Evolutionary conservation across 64 coral and sea anemone species (phyloP).

Genomic region (Porites lutea): DNA sequence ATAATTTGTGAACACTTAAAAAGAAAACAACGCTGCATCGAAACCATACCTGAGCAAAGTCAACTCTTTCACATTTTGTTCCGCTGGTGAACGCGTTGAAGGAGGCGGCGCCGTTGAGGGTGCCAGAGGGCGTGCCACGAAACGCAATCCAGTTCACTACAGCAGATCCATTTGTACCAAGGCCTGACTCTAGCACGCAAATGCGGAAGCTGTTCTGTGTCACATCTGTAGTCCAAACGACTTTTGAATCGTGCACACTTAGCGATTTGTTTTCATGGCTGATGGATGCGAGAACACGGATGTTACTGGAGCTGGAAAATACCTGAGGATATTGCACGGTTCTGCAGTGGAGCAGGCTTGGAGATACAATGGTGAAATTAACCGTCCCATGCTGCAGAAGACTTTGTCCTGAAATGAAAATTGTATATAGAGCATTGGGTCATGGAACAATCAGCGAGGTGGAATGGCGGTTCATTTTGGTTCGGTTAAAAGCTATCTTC

Average conservation of each 20-base stretch:
- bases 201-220: slow-evolving; percentile 29
- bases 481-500: too few species aligned
- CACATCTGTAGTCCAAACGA: slow-evolving; percentile 49
- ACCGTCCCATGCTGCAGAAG: slow-evolving; percentile 49
- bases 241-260: slow-evolving; percentile 40
- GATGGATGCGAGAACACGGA: slow-evolving; percentile 53
- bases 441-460: too few species aligned
- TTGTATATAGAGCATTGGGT: too few species aligned
- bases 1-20: too few species aligned
- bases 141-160: slow-evolving; percentile 61
- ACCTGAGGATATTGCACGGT: slow-evolving; percentile 22
- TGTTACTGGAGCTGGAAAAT: slow-evolving; percentile 27
- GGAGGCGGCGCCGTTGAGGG: slow-evolving; percentile 21
- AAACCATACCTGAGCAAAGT: slow-evolving; percentile 27
- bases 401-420: background rate
- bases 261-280: slow-evolving; percentile 10
- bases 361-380: slow-evolving; percentile 30
- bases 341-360: slow-evolving; percentile 12
- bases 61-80: slow-evolving; percentile 40
- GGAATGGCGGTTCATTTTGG: too few species aligned
- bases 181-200: slow-evolving; percentile 54
- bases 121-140: slow-evolving; percentile 41
- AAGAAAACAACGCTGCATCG: too few species aligned
- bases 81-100: slow-evolving; percentile 67
- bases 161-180: slow-evolving; percentile 54